Base-by-base conservation (phyloP, 2,888 invertebrate species). In the Synergus japonicus region DNA sequence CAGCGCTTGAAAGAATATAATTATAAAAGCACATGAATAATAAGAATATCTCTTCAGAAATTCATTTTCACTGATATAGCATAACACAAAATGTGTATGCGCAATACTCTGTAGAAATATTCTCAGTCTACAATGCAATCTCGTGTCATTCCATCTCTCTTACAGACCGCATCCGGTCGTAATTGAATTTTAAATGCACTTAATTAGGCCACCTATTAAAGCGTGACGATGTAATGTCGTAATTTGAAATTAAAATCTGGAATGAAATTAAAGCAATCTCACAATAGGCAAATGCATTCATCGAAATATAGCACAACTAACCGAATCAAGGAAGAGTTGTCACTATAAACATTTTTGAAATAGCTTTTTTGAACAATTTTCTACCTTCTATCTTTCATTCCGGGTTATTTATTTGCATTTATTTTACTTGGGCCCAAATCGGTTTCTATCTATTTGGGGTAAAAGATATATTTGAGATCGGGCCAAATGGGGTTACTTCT, bases 161-260 rank as follows among this genome's bases (percentile, higher is more conserved):
- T 76, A 80, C 78, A 66, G 80, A 77, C 81, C 76, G 46, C 43
- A 76, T 79, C 76, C 69, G 78, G 76, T 78, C 82, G 82, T 90
- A 89, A 90, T 90, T 90, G 88, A 90, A 91, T 90, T 90, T 87
- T 88, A 89, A 89, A 91, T 90, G 87, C 79, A 85, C 79, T 85
- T 88, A 89, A 90, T 91, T 90, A 86, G 89, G 89, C 88, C 88
- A 87, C 83, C 82, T 69, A 83, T 85, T 83, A 85, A 86, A 77
- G 78, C 76, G 80, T 37, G 76, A 81, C 82, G 76, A 84, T 83
- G 84, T 85, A 83, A 85, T 79, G 81, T 29, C 80, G 63, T 77
- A 83, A 18, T 18, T 54, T 54, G 18, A 54, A 73, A 44, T 73
- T 41, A 18, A 60, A 41, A 41, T 73, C 46, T 15, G 49, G 8